phyloP scores from a whole-genome alignment of 2,797 vertebrate species.

The Sciaenops ocellatus region DNA sequence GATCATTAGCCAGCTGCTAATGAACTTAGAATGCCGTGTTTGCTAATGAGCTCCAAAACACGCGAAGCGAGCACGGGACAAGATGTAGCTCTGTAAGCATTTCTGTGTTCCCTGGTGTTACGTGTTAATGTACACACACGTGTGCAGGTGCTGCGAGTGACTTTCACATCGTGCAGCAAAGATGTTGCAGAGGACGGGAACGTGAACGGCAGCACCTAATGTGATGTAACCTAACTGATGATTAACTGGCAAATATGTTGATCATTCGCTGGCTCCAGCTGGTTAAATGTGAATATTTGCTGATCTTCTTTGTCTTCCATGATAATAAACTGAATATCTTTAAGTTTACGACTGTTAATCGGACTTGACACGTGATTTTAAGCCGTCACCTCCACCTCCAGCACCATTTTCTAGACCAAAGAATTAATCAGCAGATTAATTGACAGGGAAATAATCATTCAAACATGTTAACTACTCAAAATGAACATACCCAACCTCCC shows the following conservation, averaged over 20 bases:
- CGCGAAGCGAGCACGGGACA: background rate
- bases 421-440: background rate
- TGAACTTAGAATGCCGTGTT: slow-evolving; percentile 63
- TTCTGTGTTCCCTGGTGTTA: background rate
- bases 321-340: background rate
- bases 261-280: background rate
- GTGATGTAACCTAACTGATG: background rate
- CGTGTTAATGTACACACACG: background rate
- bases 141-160: too few relatives aligned
- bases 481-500: too few relatives aligned
- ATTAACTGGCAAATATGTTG: background rate
- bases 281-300: background rate
- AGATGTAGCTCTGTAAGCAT: background rate
- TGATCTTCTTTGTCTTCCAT: background rate
- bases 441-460: background rate
- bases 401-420: background rate
- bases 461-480: too few relatives aligned
- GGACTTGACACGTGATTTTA: background rate
- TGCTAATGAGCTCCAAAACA: slow-evolving; percentile 56
- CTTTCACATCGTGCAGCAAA: background rate
- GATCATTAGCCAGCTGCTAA: slow-evolving; percentile 75
- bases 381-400: background rate
- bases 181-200: background rate
- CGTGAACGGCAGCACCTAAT: background rate
- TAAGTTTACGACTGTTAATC: background rate